phyloP scores from a whole-genome alignment of 2,113 vertebrate genomes.

The Apus apus region DNA sequence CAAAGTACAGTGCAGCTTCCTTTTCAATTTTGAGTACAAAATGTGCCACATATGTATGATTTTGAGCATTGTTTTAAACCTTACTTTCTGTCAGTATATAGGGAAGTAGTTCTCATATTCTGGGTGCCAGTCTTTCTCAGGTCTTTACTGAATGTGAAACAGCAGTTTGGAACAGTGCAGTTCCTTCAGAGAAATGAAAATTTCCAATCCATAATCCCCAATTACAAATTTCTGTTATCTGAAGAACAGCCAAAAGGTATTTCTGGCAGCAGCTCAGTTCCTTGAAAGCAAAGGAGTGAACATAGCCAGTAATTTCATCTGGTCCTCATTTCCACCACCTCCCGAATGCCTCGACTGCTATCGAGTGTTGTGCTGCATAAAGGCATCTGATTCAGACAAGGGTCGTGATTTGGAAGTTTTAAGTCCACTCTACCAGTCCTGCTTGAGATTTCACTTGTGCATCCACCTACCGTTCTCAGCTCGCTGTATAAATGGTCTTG shows the following conservation, averaged over 20 bases:
- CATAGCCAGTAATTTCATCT: not conserved
- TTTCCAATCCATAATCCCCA: not conserved
- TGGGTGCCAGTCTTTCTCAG: not conserved
- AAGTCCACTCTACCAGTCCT: accelerated
- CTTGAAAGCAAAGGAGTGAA: not conserved
- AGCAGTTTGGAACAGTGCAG: not conserved
- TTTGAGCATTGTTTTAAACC: not conserved
- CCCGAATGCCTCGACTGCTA: not conserved
- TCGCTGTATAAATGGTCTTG: not conserved
- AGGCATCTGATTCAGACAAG: not conserved
- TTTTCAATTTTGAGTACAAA: not conserved
- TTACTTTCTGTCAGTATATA: not conserved
- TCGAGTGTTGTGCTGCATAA: not conserved
- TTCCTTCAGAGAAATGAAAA: not conserved
- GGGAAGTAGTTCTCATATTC: not conserved
- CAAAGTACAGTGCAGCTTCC: not conserved
- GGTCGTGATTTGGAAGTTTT: not conserved
- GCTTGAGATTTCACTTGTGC: not conserved
- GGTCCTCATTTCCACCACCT: not conserved
- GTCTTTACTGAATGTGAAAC: not conserved
- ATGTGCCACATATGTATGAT: not conserved
- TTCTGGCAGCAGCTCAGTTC: not conserved
- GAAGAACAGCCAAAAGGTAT: not conserved
- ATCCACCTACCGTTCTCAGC: not conserved
- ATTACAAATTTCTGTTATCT: not conserved